Conservation (phyloP, 2,888 invertebrate genomes). For the Amphimallon solstitiale region DNA sequence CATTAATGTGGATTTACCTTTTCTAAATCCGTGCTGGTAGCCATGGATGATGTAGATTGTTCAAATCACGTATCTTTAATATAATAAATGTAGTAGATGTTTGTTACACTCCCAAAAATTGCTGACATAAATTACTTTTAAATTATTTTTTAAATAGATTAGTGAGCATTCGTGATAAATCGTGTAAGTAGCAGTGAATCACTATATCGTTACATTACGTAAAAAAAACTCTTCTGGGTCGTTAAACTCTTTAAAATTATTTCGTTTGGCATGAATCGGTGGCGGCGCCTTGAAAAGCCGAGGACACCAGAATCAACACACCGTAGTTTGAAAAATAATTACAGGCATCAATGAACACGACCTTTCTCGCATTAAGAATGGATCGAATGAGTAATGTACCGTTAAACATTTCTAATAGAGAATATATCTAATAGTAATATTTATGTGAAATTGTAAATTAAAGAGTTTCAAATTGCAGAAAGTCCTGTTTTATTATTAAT, state of each 20-base stretch:
- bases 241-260: conserved; percentile 20
- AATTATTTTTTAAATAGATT: too few species aligned
- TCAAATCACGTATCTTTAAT: too few species aligned
- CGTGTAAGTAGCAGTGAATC: too few species aligned
- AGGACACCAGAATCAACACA: conserved; percentile 32
- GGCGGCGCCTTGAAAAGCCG: conserved; percentile 30
- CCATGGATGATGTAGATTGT: too few species aligned
- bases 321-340: conserved; percentile 35
- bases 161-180: too few species aligned
- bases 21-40: too few species aligned
- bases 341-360: conserved; percentile 37
- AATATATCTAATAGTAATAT: conserved; percentile 9
- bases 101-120: too few species aligned
- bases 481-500: conserved; percentile 24
- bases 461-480: conserved; percentile 27
- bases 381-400: conserved; percentile 23
- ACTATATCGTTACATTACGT: neutral
- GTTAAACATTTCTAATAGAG: conserved; percentile 21
- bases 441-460: too few species aligned
- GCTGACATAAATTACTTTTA: too few species aligned
- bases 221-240: conserved; percentile 26
- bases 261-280: conserved; percentile 26
- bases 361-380: conserved; percentile 32
- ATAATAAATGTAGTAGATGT: too few species aligned
- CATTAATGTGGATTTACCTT: too few species aligned